Percentiles rank a stretch among this genome's conserved stretches.
phyloP scores from a whole-genome alignment of 2,797 vertebrate species.

The Lates japonicus region DNA sequence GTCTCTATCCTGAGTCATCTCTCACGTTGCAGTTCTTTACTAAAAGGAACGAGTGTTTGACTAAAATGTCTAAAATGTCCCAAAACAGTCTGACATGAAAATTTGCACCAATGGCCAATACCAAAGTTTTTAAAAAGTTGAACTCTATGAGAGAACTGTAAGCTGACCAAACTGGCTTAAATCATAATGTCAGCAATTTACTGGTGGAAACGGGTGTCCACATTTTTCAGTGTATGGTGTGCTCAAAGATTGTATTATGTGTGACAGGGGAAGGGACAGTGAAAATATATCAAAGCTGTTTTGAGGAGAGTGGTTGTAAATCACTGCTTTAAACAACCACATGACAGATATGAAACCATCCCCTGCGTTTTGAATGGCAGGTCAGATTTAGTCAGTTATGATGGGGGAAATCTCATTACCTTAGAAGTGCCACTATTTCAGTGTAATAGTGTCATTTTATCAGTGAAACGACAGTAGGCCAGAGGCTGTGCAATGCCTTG shows the following conservation, averaged over 20 bases:
- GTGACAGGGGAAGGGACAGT: neutral
- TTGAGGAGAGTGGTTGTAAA: neutral
- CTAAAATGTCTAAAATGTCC: too few relatives aligned
- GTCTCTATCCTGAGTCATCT: too few relatives aligned
- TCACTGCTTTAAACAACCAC: neutral
- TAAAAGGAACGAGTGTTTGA: too few relatives aligned
- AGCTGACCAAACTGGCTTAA: too few relatives aligned
- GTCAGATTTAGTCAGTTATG: neutral
- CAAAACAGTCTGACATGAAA: too few relatives aligned
- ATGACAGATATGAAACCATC: neutral
- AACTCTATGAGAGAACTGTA: too few relatives aligned
- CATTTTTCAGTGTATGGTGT: neutral
- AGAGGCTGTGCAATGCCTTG: neutral
- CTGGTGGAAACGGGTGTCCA: too few relatives aligned
- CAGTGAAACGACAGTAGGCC: neutral
- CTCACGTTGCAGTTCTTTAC: too few relatives aligned
- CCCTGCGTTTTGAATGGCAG: neutral
- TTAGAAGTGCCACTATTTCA: slow-evolving; percentile 3
- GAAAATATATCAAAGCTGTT: neutral
- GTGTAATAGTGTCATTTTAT: neutral
- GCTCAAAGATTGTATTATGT: neutral
- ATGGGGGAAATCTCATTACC: slow-evolving; percentile 26
- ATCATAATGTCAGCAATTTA: neutral
- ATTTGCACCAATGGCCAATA: too few relatives aligned
- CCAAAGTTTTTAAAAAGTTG: too few relatives aligned